Conservation (phyloP, 2,888 invertebrate genomes). For the Caenorhabditis becei region DNA sequence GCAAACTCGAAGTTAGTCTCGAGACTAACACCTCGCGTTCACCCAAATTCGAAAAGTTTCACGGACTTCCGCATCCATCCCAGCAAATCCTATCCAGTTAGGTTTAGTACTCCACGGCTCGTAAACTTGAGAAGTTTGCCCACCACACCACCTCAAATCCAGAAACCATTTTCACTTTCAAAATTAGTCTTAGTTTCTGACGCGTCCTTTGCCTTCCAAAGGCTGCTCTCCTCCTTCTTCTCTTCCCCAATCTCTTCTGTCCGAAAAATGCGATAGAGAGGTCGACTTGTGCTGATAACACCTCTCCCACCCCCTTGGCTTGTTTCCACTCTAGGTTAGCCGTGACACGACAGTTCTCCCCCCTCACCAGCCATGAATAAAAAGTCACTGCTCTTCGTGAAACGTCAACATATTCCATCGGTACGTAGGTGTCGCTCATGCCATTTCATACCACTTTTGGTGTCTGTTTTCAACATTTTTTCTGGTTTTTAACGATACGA, state of each 20-base stretch:
- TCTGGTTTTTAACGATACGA: too few species aligned
- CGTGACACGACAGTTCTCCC: neutral
- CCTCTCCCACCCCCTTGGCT: neutral
- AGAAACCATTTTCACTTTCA: constrained; percentile 19
- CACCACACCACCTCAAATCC: neutral
- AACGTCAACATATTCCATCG: neutral
- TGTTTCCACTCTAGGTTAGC: neutral
- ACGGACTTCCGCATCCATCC: too few species aligned
- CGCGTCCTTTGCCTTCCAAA: constrained; percentile 4
- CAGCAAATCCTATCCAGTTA: too few species aligned
- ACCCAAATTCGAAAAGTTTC: too few species aligned
- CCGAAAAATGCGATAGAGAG: constrained; percentile 42
- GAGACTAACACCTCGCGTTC: too few species aligned
- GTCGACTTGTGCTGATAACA: constrained; percentile 46
- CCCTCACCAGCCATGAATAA: neutral
- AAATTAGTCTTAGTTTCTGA: constrained; percentile 23
- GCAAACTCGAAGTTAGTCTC: too few species aligned
- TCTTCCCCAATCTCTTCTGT: constrained; percentile 22
- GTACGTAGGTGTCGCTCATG: neutral
- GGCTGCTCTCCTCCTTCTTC: constrained; percentile 2
- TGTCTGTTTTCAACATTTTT: too few species aligned
- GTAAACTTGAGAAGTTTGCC: neutral
- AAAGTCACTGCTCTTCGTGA: neutral
- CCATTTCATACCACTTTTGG: too few species aligned
- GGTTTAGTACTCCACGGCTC: too few species aligned